Evolutionary conservation across 2,797 vertebrate species (phyloP), one percentile per base, ranked within the genome.

Genomic region (Leptatherina wallacei): DNA sequence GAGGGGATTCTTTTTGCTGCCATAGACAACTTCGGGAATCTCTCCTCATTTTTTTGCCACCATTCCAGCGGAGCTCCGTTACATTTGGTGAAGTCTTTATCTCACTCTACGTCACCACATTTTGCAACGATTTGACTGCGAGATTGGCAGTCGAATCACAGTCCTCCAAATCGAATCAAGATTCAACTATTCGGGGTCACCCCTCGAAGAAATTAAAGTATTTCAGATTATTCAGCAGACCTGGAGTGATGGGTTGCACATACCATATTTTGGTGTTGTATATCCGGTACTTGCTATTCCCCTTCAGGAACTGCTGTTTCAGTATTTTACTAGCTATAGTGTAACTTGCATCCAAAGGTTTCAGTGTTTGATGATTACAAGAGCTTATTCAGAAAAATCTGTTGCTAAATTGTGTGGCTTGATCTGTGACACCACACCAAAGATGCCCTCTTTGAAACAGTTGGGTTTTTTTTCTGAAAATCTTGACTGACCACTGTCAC

Each of bases 391-490:
- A 20, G 27, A 27, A 52, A 44, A 30, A 22, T 35, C 22, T 38
- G 13, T 40, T 1, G 0, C n/a, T 11, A 0, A 22, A 27, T 29
- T 18, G 30, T 44, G 2, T 10, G 5, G 0, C 4, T 20, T 20
- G 27, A 20, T 62, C 33, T 22, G 1, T 51, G 7, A n/a, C n/a
- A 30, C 6, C 36, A 63, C 30, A 49, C 20, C 13, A 22, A 30
- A 47, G 5, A 18, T 12, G 8, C 13, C 6, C 1, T 42, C 8
- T 42, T 18, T 42, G 16, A 40, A 44, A 38, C 10, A 22, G 8
- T 58, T n/a, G 9, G 4, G 20, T 20, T 5, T 54, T 14, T 4
- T 59, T 30, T 22, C 4, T 59, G 20, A n/a, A 36, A n/a, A n/a
- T 11, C 29, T 56, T 56, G 22, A 56, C 12, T 40, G 38, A 40